These are phyloP conservation scores for Capreolus pygargus DNA, from an alignment of 2,113 vertebrate species.

Conservation along the genomic window DNA sequence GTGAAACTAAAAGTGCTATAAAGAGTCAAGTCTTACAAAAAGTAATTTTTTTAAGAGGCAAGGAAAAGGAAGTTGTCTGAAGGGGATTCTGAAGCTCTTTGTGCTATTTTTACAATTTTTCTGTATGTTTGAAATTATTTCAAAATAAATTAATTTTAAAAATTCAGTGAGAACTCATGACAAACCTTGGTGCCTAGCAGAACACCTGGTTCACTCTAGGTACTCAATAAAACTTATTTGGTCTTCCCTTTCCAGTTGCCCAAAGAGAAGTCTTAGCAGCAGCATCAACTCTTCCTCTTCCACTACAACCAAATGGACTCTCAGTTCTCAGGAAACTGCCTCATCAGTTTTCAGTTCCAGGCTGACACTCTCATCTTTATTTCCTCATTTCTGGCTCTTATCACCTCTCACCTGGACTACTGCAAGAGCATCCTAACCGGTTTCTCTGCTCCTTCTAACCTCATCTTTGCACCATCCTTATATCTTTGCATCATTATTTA, in stretches of 20 bases:
- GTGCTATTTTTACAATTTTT: neutral
- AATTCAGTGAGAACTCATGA: constrained; percentile 13
- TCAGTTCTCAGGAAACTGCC: neutral
- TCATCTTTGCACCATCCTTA: neutral
- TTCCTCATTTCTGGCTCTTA: neutral
- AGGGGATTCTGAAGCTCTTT: neutral
- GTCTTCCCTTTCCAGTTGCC: neutral
- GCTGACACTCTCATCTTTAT: neutral
- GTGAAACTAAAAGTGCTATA: neutral
- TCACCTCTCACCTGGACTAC: neutral
- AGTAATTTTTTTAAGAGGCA: neutral
- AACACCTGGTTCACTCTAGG: neutral
- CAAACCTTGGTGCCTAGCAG: neutral
- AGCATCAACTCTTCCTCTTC: neutral
- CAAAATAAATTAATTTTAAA: constrained; percentile 37
- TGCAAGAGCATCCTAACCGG: neutral
- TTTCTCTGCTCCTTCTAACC: neutral
- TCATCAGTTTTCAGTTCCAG: constrained; percentile 5
- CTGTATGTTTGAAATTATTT: constrained; percentile 27
- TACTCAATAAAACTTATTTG: constrained; percentile 3
- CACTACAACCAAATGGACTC: neutral
- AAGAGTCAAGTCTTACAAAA: neutral
- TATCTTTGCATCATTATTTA: neutral
- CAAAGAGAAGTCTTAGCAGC: constrained; percentile 22
- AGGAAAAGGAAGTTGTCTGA: neutral